Evolutionary conservation across 2,888 invertebrate genomes (phyloP).

Genomic region (Cenopis cana): DNA sequence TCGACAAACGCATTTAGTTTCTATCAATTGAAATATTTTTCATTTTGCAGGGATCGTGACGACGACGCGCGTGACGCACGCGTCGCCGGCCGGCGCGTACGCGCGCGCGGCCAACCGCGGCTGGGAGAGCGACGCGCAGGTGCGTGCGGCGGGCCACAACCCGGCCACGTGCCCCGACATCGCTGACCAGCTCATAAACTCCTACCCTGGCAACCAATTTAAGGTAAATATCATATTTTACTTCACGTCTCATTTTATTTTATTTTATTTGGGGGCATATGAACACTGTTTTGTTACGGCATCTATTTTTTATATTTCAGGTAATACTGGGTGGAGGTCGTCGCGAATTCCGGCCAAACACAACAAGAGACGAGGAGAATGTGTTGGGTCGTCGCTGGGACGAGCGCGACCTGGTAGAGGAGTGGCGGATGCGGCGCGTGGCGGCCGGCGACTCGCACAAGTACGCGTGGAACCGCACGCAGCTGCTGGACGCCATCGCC

Average conservation of each 20-base stretch:
- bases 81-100: constrained; percentile 88
- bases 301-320: no score
- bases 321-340: constrained; percentile 86
- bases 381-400: constrained; percentile 79
- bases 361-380: constrained; percentile 72
- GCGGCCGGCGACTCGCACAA: constrained; percentile 51
- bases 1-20: no score
- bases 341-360: constrained; percentile 75
- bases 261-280: no score
- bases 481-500: constrained; percentile 73
- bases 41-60: constrained; percentile 88
- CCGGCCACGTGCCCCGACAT: constrained; percentile 87
- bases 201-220: constrained; percentile 84
- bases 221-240: constrained; percentile 71
- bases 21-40: no score
- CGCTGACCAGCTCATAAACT: constrained; percentile 87
- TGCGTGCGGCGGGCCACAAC: constrained; percentile 69
- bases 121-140: constrained; percentile 88
- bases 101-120: constrained; percentile 85
- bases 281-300: no score
- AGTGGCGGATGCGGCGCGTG: constrained; percentile 80
- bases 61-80: constrained; percentile 91
- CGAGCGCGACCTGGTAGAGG: constrained; percentile 84
- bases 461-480: constrained; percentile 80
- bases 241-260: no score